Conservation (phyloP, 1,140 invertebrate species). For the Apis florea region DNA sequence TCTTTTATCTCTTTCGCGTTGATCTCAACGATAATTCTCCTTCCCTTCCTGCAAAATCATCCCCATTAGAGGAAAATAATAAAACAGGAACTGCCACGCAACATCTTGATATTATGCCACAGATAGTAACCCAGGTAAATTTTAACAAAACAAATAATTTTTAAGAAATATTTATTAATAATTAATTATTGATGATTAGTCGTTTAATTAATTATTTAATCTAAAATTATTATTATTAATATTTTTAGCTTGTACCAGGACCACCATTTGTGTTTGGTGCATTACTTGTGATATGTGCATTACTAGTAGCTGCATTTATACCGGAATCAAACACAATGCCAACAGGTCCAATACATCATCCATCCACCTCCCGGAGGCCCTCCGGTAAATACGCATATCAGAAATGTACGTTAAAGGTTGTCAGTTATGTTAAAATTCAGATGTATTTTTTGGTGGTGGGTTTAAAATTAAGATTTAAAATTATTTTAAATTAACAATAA, state of each 20-base stretch:
- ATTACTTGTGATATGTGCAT: slow-evolving; percentile 96
- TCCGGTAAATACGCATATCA: slow-evolving; percentile 81
- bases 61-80: slow-evolving; percentile 76
- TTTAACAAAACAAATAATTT: neutral
- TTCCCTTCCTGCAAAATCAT: slow-evolving; percentile 73
- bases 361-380: slow-evolving; percentile 79
- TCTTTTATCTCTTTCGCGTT: slow-evolving; percentile 99
- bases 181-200: too few relatives aligned
- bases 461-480: slow-evolving; percentile 53
- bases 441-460: slow-evolving; percentile 77
- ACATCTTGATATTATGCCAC: slow-evolving; percentile 81
- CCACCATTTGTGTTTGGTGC: slow-evolving; percentile 99
- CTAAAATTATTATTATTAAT: neutral
- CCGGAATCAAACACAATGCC: slow-evolving; percentile 85
- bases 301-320: slow-evolving; percentile 95
- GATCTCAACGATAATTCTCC: slow-evolving; percentile 91
- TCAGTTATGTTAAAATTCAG: slow-evolving; percentile 75
- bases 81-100: slow-evolving; percentile 77
- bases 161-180: neutral
- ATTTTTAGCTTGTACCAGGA: slow-evolving; percentile 93
- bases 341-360: slow-evolving; percentile 78
- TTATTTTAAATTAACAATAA: neutral
- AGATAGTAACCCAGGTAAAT: slow-evolving; percentile 71
- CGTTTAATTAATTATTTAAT: too few relatives aligned
- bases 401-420: slow-evolving; percentile 81